Evolutionary conservation across 2,888 invertebrate genomes (phyloP), one percentile per base, ranked within the genome.

Genomic region (Ischnus inquisitorius): DNA sequence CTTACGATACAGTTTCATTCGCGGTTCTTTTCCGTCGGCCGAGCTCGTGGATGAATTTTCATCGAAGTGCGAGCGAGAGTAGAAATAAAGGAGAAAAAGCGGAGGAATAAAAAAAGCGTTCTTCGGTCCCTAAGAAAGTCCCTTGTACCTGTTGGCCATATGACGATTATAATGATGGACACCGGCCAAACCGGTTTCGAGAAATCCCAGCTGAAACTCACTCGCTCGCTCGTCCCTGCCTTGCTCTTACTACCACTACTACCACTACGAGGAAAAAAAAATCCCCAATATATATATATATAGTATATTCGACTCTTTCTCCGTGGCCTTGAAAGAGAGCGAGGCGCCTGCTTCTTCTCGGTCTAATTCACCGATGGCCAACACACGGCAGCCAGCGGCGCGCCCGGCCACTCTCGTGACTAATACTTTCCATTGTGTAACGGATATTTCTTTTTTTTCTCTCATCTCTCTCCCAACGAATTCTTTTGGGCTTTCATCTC

Each of bases 361-460:
- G 91, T 93, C 93, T 92, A 91, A 92, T 93, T 93, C 92, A 86
- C 90, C 89, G 90, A 91, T 91, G 90, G 89, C 89, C 89, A 78
- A 75, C 83, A 72, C 57, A 28, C 69, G 48, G 46, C 75, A 16
- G 41, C 34, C 6, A 2, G 34, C 34, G 8, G 34, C 51, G n/a
- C 62, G 34, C 39, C 46, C 34, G 51, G 76, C 81, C 78, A 82
- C 82, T 90, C 89, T 91, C 91, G 88, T 90, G 90, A 92, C 90
- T 90, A 91, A 91, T 91, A 93, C 93, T 93, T 93, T 93, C 93
- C 92, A 93, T 93, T 93, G 93, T 93, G 92, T 92, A 93, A 93
- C 91, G 91, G 90, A 91, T 89, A 89, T 87, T 85, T 82, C 78
- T 25, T 87, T 87, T 85, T 48, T 64, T 54, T 79, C 68, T 76